Evolutionary conservation across 2,797 vertebrate genomes (phyloP), one percentile per base, ranked within the genome.

Genomic region (Heterohyrax brucei): DNA sequence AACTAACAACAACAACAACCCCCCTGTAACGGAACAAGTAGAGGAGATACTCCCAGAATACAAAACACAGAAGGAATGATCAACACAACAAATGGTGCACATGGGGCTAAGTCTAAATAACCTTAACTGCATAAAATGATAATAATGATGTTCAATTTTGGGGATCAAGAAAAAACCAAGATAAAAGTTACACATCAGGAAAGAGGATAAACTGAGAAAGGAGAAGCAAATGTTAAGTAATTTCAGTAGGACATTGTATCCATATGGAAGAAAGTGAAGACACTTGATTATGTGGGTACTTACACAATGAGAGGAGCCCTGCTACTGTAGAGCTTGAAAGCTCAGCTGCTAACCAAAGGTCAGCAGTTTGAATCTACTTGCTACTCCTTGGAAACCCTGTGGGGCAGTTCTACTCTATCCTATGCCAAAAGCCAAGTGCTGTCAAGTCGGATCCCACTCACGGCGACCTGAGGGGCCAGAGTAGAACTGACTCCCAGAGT

Each of bases 241-340:
- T 39, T 72, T 80, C 59, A 78, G 56, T 64, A 81, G 18, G 19
- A 81, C n/a, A 9, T 88, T 81, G 30, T 86, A 86, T 92, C 70
- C 30, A 30, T 39, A 56, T 81, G n/a, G 28, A 88, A 78, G 62
- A 78, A 92, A 75, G 48, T 21, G 66, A 73, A 85, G 73, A 44
- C 81, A 81, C 62, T 75, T 81, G 39, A 64, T 56, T n/a, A 73
- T 70, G 66, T n/a, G 6, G 66, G 56, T 59, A 59, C 56, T 59
- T 59, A 59, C 12, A 59, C 16, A 5, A 5, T 14, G 16, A 16
- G 56, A 59, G 56, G 56, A 59, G 56, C 9, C 16, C 56, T 59
- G 56, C 4, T 59, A 16, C 9, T 18, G 16, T 18, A 59, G 56
- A 16, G 56, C 4, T 59, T 59, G 18, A 59, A 13, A 53, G 50